Evolutionary conservation across 1,140 invertebrate species (phyloP).

Genomic region (Trissolcus basalis): DNA sequence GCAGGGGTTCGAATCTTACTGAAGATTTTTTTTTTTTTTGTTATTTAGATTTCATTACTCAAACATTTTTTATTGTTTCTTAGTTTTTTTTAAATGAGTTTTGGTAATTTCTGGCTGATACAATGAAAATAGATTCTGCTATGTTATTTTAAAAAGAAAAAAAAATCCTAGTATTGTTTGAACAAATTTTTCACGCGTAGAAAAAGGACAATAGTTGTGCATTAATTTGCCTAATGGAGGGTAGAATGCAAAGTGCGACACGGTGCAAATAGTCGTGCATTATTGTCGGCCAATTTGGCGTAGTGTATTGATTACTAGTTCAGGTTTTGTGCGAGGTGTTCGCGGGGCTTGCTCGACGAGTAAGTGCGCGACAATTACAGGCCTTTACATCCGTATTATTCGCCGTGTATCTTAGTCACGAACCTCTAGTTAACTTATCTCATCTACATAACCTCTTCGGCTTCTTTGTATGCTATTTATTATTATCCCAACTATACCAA

Average conservation of each 20-base stretch:
- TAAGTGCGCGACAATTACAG: constrained; percentile 69
- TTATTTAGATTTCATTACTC: no score
- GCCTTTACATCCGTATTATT: constrained; percentile 69
- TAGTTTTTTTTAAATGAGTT: no score
- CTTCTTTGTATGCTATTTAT: constrained; percentile 28
- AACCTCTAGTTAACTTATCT: constrained; percentile 68
- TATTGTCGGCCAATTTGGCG: constrained; percentile 40
- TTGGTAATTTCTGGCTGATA: no score
- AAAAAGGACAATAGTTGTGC: constrained; percentile 2
- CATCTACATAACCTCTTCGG: constrained; percentile 66
- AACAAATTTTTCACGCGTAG: neutral
- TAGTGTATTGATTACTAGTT: constrained; percentile 49
- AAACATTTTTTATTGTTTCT: no score
- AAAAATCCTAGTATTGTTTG: no score
- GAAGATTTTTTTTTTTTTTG: no score
- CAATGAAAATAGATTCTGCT: no score
- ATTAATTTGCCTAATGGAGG: constrained; percentile 38
- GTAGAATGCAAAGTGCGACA: constrained; percentile 16
- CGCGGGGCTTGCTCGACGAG: constrained; percentile 64
- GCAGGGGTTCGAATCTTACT: no score
- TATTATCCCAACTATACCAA: neutral
- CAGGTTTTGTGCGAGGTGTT: constrained; percentile 52
- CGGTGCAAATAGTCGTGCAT: constrained; percentile 39
- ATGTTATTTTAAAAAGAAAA: no score
- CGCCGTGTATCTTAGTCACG: constrained; percentile 62